phyloP scores from a whole-genome alignment of 2,888 invertebrate species.

The Linnaemya vulpina region DNA sequence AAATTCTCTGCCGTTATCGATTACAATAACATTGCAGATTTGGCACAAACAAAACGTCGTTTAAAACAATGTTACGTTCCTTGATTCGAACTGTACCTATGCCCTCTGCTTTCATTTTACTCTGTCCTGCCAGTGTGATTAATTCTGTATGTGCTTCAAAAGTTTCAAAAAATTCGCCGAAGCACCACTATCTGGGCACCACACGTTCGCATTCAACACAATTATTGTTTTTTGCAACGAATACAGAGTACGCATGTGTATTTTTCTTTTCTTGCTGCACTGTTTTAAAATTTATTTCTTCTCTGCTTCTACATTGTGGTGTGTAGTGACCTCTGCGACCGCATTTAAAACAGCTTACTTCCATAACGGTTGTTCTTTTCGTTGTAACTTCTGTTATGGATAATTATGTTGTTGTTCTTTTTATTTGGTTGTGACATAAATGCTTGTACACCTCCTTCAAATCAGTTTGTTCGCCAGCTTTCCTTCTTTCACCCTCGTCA shows the following conservation, averaged over 20 bases:
- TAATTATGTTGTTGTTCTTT: conserved; percentile 20
- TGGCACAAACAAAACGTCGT: too few relatives aligned
- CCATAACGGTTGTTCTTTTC: conserved; percentile 16
- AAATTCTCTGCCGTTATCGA: conserved; percentile 70
- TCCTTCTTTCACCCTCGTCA: conserved; percentile 61
- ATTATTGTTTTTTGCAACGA: too few relatives aligned
- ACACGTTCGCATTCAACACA: too few relatives aligned
- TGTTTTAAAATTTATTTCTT: not conserved
- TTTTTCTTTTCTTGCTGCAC: conserved; percentile 14
- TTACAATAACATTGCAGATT: too few relatives aligned
- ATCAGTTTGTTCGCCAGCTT: conserved; percentile 1
- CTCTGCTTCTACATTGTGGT: conserved; percentile 53
- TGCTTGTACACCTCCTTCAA: conserved; percentile 50
- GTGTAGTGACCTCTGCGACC: conserved; percentile 59
- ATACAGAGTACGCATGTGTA: conserved; percentile 39
- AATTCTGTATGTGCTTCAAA: conserved; percentile 62
- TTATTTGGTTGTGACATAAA: conserved; percentile 45
- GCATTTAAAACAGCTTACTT: conserved; percentile 53
- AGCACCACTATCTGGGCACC: too few relatives aligned
- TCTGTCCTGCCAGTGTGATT: conserved; percentile 63
- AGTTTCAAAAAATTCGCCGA: conserved; percentile 16
- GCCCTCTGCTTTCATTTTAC: conserved; percentile 62
- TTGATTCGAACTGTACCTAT: too few relatives aligned
- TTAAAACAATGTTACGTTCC: too few relatives aligned
- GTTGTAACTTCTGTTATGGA: not conserved